Base-by-base conservation (phyloP, 2,888 invertebrate genomes). In the Ormyrus pomaceus region DNA sequence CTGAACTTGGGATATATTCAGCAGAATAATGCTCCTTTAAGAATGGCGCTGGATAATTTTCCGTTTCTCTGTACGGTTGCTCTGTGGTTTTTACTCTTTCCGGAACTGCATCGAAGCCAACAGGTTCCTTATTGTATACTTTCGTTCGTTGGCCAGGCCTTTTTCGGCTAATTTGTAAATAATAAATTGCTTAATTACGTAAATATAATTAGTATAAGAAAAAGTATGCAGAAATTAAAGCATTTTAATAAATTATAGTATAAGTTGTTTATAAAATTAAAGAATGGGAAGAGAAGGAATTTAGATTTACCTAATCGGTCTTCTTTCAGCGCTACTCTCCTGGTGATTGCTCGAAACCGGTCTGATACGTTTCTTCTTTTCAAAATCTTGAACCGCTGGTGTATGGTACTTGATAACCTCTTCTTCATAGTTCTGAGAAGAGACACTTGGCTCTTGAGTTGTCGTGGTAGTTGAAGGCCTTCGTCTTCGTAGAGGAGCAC, bases 391-490 rank as follows among this genome's bases (percentile, higher is more conserved):
- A 77, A 84, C 83, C 34, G 85, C 85, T 0, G 86, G 84, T 8
- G 83, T 82, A 5, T 86, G 85, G 69, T 87, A 86, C 56, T 86
- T 87, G 9, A 80, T 80, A 10, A 77, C 83, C 5, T 87, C 86
- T 0, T 85, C 84, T 19, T 84, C 84, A 11, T 74, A 78, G 9
- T 82, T 78, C 13, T 70, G 19, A 7, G 82, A 58, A 6, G 50
- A 69, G 50, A 62, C 58, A 10, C 8, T 71, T 10, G 86, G 81
- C 58, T 86, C 86, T 34, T 77, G 55, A 2, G 83, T 84, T 0
- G 86, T 84, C 0, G 87, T 85, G 0, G 86, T 87, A 6, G 86
- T 86, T 5, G 87, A 85, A 2, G 86, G 87, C 8, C 86, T 84
- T 62, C 88, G 83, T 72, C 89, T 85, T 34, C 87, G 84, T n/a